Base-by-base conservation (phyloP, 2,113 vertebrate species). In the Pygoscelis antarcticus region DNA sequence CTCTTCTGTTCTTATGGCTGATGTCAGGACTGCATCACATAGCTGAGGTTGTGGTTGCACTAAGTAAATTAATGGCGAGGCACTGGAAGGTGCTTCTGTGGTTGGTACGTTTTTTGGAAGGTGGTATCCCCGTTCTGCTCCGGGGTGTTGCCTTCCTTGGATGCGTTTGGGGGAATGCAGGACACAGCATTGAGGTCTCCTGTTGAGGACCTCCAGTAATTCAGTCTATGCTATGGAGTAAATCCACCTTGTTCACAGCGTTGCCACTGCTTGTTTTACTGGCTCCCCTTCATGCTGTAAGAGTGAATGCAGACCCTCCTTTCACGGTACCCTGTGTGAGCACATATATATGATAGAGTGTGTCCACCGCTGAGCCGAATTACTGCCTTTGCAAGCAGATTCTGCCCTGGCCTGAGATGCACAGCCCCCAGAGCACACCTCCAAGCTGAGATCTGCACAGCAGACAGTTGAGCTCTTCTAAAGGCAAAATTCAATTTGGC, bases 71-170 rank as follows among this genome's bases (percentile, higher is more conserved):
- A 29, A 12, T 7, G 2, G 51, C 2, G 15, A 44, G 29, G 51
- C 16, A 18, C 17, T 60, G 74, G n/a, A 51, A 75, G 32, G 36
- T 68, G n/a, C 74, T 88, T 66, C 52, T 57, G 44, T 27, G 65
- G 9, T 36, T 64, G 55, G 30, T 58, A 5, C 14, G 0, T 3
- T 32, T 75, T 62, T 23, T 16, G 25, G 21, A 23, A 68, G 34
- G 8, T 42, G 51, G 10, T 16, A 9, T 11, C n/a, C 2, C 2
- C 0, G 0, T 61, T 84, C 34, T 62, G 44, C 60, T 86, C 29
- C 0, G 7, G 36, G 10, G 4, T 66, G 16, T 66, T 74, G 42
- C 55, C 27, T 84, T 13, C 30, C 46, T 51, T 27, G 26, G 25
- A 57, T 66, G 29, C 11, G 42, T 78, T 64, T 46, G 66, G 29